Conservation (phyloP, 2,113 vertebrate species). For the Ctenodactylus gundi region DNA sequence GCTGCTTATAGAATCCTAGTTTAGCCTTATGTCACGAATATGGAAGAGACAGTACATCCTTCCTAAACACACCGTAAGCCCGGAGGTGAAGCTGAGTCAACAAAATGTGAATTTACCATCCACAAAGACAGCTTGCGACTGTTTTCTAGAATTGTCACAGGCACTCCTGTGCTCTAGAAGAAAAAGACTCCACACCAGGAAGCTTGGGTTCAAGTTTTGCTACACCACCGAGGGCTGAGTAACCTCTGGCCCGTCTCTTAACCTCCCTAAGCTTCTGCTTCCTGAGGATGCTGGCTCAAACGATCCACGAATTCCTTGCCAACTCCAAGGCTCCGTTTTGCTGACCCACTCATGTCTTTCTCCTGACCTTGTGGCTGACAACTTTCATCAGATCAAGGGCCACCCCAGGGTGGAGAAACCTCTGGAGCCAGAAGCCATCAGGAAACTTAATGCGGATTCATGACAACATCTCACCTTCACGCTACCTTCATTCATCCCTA, state of each 20-base stretch:
- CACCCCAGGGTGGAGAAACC: background rate
- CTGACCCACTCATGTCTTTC: slow-evolving; percentile 14
- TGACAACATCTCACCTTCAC: background rate
- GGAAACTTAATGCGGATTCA: background rate
- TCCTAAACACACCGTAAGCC: background rate
- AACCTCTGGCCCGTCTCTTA: background rate
- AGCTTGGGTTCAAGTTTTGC: background rate
- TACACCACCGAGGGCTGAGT: background rate
- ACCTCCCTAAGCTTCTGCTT: slow-evolving; percentile 34
- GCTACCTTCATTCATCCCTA: background rate
- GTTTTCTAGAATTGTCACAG: background rate
- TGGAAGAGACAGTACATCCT: background rate
- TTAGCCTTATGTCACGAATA: background rate
- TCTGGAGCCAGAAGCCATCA: background rate
- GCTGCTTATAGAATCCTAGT: background rate
- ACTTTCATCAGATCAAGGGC: background rate
- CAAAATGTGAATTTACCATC: background rate
- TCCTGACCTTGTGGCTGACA: slow-evolving; percentile 24
- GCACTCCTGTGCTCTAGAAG: background rate
- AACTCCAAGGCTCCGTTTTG: background rate
- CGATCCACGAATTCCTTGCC: slow-evolving; percentile 21
- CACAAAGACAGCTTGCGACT: background rate
- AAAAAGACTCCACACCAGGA: background rate
- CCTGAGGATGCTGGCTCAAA: background rate
- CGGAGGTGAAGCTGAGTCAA: background rate